Evolutionary conservation across 92 coral and sea anemone species (phyloP).

Genomic region (Paragorgia papillata): DNA sequence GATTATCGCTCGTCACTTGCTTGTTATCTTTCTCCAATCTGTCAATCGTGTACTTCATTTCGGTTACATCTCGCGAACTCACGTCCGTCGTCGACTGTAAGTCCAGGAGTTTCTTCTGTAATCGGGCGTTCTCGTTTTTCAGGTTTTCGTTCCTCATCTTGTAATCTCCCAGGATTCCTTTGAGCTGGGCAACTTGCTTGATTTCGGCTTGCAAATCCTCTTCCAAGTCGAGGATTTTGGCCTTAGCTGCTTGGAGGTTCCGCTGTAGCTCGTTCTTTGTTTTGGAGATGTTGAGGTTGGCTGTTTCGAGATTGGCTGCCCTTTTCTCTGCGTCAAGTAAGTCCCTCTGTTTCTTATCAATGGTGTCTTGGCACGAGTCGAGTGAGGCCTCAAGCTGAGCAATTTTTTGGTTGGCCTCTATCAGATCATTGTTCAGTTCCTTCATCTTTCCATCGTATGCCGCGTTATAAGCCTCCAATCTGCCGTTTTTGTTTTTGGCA

Average conservation of each 20-base stretch:
- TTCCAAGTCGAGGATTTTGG: constrained; percentile 69
- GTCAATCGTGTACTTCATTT: constrained; percentile 69
- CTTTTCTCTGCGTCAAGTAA: constrained; percentile 83
- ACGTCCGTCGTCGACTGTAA: constrained; percentile 74
- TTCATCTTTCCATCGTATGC: constrained; percentile 87
- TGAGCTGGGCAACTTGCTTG: constrained; percentile 84
- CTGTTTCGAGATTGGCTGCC: constrained; percentile 81
- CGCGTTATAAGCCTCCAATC: constrained; percentile 78
- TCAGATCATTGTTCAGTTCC: constrained; percentile 71
- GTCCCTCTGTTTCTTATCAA: constrained; percentile 73
- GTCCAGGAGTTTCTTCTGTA: constrained; percentile 76
- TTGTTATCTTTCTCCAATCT: constrained; percentile 75
- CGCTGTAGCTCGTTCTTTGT: constrained; percentile 78
- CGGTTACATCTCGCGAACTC: constrained; percentile 64
- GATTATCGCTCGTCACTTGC: constrained; percentile 64
- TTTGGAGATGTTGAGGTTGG: constrained; percentile 72
- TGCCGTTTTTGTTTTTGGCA: constrained; percentile 73
- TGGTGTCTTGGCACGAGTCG: constrained; percentile 67
- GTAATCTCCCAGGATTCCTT: constrained; percentile 77
- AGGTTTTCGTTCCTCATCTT: constrained; percentile 80
- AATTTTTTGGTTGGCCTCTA: constrained; percentile 70
- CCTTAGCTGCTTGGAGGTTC: constrained; percentile 68
- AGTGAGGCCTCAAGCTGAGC: constrained; percentile 66
- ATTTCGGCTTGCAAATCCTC: constrained; percentile 84
- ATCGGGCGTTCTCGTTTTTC: constrained; percentile 81